Evolutionary conservation across 2,888 invertebrate species (phyloP).

Genomic region (Lasioglossum zephyrum): DNA sequence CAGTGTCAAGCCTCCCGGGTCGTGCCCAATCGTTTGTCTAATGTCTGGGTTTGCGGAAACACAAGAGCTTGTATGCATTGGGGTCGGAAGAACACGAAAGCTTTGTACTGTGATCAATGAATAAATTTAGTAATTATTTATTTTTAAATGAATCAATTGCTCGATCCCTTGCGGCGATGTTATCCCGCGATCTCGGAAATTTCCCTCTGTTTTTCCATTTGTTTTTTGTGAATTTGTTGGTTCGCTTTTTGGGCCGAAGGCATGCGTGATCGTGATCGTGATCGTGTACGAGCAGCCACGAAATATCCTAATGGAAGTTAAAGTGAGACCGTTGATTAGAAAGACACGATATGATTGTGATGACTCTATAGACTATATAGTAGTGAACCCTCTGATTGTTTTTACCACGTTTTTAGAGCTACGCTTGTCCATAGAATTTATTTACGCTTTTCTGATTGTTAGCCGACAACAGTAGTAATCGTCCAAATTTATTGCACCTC

Average conservation of each 20-base stretch:
- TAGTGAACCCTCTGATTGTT: neutral
- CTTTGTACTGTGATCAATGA: conserved; percentile 1
- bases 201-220: conserved; percentile 8
- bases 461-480: conserved; percentile 30
- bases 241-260: conserved; percentile 48
- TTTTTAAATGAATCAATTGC: conserved; percentile 25
- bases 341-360: conserved; percentile 31
- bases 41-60: conserved; percentile 1
- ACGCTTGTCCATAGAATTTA: conserved; percentile 46
- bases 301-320: conserved; percentile 27
- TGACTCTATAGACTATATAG: conserved; percentile 16
- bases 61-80: conserved; percentile 33
- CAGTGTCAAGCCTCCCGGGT: neutral
- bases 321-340: conserved; percentile 9
- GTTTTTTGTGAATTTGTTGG: conserved; percentile 39
- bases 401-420: conserved; percentile 27
- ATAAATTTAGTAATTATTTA: neutral
- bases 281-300: conserved; percentile 31
- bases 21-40: neutral
- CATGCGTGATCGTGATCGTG: conserved; percentile 65
- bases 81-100: conserved; percentile 48
- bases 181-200: conserved; percentile 24
- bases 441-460: conserved; percentile 50
- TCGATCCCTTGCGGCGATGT: neutral
- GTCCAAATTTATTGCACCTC: conserved; percentile 29